Conservation (phyloP, 2,888 invertebrate species). For the Acanthosoma haemorrhoidale region DNA sequence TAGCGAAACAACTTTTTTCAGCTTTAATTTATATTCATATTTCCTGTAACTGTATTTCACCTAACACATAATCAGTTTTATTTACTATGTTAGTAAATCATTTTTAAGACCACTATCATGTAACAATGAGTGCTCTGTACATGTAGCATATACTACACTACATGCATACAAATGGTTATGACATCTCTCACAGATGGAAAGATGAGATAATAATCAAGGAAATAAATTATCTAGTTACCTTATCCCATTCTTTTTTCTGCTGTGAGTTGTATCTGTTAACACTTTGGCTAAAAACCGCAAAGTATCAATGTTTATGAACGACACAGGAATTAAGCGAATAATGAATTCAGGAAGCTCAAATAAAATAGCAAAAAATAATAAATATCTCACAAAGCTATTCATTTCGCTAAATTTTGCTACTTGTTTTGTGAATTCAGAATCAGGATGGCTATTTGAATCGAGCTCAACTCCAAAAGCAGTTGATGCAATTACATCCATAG, state of each 20-base stretch:
- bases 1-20: too few relatives aligned
- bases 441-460: constrained; percentile 50
- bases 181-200: too few relatives aligned
- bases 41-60: too few relatives aligned
- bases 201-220: too few relatives aligned
- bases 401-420: constrained; percentile 41
- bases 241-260: constrained; percentile 35
- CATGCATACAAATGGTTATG: too few relatives aligned
- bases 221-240: too few relatives aligned
- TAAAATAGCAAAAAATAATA: constrained; percentile 38
- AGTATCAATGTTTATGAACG: constrained; percentile 42
- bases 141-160: too few relatives aligned
- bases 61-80: too few relatives aligned
- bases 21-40: too few relatives aligned
- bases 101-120: too few relatives aligned
- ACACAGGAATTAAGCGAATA: constrained; percentile 39
- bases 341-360: constrained; percentile 39
- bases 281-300: constrained; percentile 41
- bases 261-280: constrained; percentile 39
- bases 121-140: too few relatives aligned
- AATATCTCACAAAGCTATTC: constrained; percentile 34
- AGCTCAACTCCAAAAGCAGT: constrained; percentile 56
- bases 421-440: constrained; percentile 50
- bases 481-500: constrained; percentile 54
- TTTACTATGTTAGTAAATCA: too few relatives aligned